These are phyloP conservation scores for Drosophila mimica DNA, from an alignment of 2,888 invertebrate species.

Conservation along the genomic window DNA sequence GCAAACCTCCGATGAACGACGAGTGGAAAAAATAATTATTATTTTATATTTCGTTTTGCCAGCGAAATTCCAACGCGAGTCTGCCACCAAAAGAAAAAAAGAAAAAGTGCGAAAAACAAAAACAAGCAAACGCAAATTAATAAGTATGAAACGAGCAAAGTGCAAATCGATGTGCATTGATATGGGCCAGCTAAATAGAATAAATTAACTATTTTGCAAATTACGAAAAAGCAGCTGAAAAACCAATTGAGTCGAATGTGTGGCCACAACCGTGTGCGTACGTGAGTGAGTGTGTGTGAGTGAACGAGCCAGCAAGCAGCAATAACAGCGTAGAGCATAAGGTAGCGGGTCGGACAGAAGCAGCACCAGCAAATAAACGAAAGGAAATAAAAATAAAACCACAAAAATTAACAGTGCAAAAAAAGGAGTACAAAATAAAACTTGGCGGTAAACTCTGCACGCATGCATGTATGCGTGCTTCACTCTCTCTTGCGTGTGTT, in stretches of 20 bases:
- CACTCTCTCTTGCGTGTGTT: conserved; percentile 24
- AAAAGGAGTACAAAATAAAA: conserved; percentile 48
- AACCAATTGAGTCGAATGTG: conserved; percentile 65
- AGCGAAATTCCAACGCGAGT: conserved; percentile 81
- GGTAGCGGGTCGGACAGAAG: conserved; percentile 49
- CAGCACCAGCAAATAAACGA: conserved; percentile 58
- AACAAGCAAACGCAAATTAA: conserved; percentile 28
- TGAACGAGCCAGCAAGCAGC: conserved; percentile 48
- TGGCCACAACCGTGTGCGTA: conserved; percentile 56
- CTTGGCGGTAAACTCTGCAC: conserved; percentile 72
- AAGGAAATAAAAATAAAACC: conserved; percentile 69
- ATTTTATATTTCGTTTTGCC: conserved; percentile 83
- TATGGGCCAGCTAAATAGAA: conserved; percentile 57
- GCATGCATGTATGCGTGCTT: conserved; percentile 30
- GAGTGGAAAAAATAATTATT: conserved; percentile 84
- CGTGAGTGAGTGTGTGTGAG: conserved; percentile 38
- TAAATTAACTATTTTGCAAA: conserved; percentile 74
- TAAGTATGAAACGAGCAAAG: conserved; percentile 59
- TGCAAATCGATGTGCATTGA: conserved; percentile 53
- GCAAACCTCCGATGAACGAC: conserved; percentile 78
- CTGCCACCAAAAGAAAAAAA: conserved; percentile 42
- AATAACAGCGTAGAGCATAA: conserved; percentile 43
- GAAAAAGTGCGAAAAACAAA: conserved; percentile 50
- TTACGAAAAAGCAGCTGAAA: conserved; percentile 68
- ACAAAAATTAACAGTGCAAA: conserved; percentile 43